Evolutionary conservation across 2,797 vertebrate species (phyloP), one percentile per base, ranked within the genome.

Genomic region (Sphenodon punctatus): DNA sequence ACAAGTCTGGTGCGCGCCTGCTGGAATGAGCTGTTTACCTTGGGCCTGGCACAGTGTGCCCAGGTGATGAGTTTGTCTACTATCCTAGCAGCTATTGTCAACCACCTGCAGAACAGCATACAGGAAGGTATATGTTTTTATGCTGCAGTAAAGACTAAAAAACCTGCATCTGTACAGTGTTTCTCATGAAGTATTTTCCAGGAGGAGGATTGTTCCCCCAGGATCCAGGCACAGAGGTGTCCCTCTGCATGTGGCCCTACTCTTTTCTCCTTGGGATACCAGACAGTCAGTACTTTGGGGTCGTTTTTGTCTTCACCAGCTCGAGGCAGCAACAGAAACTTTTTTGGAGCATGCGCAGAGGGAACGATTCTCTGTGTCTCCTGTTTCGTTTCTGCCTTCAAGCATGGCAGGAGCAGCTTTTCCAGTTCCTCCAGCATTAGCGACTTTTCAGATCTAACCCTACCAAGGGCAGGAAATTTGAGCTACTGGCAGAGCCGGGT

Each of bases 31-130:
- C 96, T 99, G 67, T 99, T 99, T 78, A 99, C 98, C 34, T 93
- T 99, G 19, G 99, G 98, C 45, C 95, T 99, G 53, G 98, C 98
- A 67, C 98, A 99, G 94, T 99, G 98, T 34, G 96, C 99, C 39
- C 98, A 99, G 75, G 97, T 99, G 91, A 99, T 99, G 99, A 99
- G 97, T 77, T 96, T 99, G 48, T 99, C 99, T 5, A 99, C 99
- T 55, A 99, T 99, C 92, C 95, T 99, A 19, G 95, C 97, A 2
- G 99, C 99, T 61, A 99, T 99, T 80, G 97, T 99, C 91, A 99
- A 97, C 94, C 98, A 99, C 80, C 97, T 99, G 36, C 98, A 99
- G 89, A 98, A 97, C 94, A 98, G 96, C 96, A 97, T 98, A 86
- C 98, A 99, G 91, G 98, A 99, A 94, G 98, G 98, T 99, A 97